These are phyloP conservation scores for Philaenus spumarius DNA, from an alignment of 1,140 invertebrate species.

Conservation along the genomic window DNA sequence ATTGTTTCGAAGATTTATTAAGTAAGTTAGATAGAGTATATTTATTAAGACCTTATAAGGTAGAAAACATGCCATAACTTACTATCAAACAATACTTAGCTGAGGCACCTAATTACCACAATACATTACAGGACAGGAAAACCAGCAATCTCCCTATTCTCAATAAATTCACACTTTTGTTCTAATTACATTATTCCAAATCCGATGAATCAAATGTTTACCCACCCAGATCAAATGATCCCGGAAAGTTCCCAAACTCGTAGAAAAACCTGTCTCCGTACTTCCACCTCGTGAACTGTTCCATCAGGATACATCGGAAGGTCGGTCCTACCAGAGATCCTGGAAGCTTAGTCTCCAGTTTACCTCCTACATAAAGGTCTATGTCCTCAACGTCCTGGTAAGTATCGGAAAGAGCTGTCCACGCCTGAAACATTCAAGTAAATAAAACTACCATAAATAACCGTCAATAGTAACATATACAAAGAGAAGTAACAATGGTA, in stretches of 20 bases:
- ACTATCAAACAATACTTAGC: neutral
- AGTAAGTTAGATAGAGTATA: no score
- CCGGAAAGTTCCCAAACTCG: slow-evolving; percentile 53
- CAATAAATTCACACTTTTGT: neutral
- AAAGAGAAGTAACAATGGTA: no score
- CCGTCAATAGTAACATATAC: no score
- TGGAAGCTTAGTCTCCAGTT: slow-evolving; percentile 60
- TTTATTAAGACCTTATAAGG: neutral
- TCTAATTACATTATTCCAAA: no score
- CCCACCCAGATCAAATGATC: slow-evolving; percentile 59
- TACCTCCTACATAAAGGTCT: slow-evolving; percentile 74
- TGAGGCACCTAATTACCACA: neutral
- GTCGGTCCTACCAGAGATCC: slow-evolving; percentile 73
- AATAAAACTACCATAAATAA: no score
- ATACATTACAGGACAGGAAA: neutral
- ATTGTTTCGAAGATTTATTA: no score
- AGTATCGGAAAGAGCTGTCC: slow-evolving; percentile 40
- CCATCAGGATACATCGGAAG: slow-evolving; percentile 74
- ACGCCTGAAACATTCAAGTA: slow-evolving; percentile 42
- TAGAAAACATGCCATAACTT: neutral
- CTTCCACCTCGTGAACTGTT: slow-evolving; percentile 71
- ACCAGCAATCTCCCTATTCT: neutral
- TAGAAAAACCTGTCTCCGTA: slow-evolving; percentile 77
- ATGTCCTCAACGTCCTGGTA: slow-evolving; percentile 65
- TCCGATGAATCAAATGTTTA: no score